Percentiles rank a stretch among this genome's conserved stretches.
phyloP scores from a whole-genome alignment of 2,888 invertebrate genomes.

The Lypha dubia region DNA sequence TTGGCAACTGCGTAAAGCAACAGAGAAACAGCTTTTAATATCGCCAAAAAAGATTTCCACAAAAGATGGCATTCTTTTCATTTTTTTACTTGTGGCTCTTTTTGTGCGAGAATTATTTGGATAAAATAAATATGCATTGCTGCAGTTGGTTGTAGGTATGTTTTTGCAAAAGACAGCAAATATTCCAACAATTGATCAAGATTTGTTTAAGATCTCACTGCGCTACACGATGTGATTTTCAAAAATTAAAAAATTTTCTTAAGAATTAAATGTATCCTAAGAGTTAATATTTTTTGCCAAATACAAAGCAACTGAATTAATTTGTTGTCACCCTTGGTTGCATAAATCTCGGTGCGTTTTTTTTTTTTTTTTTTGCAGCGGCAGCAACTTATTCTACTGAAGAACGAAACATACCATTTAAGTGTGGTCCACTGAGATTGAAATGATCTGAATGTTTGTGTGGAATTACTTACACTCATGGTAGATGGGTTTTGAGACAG shows the following conservation, averaged over 20 bases:
- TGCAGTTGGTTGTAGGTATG: slow-evolving; percentile 10
- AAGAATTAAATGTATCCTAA: slow-evolving; percentile 53
- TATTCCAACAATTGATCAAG: slow-evolving; percentile 72
- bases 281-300: slow-evolving; percentile 47
- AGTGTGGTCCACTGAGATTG: slow-evolving; percentile 67
- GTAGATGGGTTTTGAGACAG: background rate
- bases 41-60: slow-evolving; percentile 43
- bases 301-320: slow-evolving; percentile 80
- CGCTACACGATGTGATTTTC: slow-evolving; percentile 42
- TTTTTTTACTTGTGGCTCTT: slow-evolving; percentile 26
- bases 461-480: slow-evolving; percentile 23
- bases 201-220: slow-evolving; percentile 42
- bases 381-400: slow-evolving; percentile 61
- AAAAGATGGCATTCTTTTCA: slow-evolving; percentile 61
- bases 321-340: slow-evolving; percentile 81
- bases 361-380: slow-evolving; percentile 6
- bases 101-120: background rate
- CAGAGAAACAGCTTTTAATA: slow-evolving; percentile 37
- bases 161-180: slow-evolving; percentile 53
- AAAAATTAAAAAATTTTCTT: slow-evolving; percentile 53
- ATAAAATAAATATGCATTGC: background rate
- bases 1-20: slow-evolving; percentile 30
- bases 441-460: slow-evolving; percentile 41
- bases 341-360: slow-evolving; percentile 77
- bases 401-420: slow-evolving; percentile 64